These are phyloP conservation scores for Eira barbara DNA, from an alignment of 2,113 vertebrate species.

Conservation along the genomic window DNA sequence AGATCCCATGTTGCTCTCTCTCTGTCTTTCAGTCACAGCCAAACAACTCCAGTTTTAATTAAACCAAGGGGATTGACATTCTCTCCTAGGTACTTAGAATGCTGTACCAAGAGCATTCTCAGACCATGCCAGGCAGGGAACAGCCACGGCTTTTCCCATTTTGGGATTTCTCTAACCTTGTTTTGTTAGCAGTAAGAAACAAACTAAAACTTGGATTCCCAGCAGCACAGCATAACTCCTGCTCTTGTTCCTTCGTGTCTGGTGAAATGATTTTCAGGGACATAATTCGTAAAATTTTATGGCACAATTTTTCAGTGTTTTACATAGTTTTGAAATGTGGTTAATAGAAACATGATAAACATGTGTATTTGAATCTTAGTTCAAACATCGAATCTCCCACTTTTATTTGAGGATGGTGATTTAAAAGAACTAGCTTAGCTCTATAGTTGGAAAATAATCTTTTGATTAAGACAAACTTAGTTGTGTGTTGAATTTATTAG, in stretches of 20 bases:
- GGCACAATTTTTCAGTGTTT: background rate
- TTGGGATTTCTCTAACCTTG: conserved; percentile 79
- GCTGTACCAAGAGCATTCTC: conserved; percentile 66
- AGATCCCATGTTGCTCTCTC: conserved; percentile 23
- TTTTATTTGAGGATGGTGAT: background rate
- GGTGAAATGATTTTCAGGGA: background rate
- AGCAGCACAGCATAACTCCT: background rate
- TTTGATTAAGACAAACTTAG: background rate
- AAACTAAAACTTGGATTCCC: background rate
- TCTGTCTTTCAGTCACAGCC: conserved; percentile 62
- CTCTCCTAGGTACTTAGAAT: conserved; percentile 73
- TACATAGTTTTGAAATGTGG: background rate
- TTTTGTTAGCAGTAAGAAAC: conserved; percentile 75
- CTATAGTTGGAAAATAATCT: conserved; percentile 11
- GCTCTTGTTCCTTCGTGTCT: background rate
- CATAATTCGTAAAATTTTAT: background rate
- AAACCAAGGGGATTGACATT: conserved; percentile 72
- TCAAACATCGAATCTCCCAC: background rate
- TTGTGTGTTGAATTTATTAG: background rate
- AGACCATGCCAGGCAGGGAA: conserved; percentile 59
- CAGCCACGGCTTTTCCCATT: conserved; percentile 75
- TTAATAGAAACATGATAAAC: background rate
- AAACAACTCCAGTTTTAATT: conserved; percentile 72
- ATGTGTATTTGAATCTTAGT: background rate
- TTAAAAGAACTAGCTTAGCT: background rate